Evolutionary conservation across 2,888 invertebrate genomes (phyloP), one percentile per base, ranked within the genome.

Genomic region (Drosophila quinaria): DNA sequence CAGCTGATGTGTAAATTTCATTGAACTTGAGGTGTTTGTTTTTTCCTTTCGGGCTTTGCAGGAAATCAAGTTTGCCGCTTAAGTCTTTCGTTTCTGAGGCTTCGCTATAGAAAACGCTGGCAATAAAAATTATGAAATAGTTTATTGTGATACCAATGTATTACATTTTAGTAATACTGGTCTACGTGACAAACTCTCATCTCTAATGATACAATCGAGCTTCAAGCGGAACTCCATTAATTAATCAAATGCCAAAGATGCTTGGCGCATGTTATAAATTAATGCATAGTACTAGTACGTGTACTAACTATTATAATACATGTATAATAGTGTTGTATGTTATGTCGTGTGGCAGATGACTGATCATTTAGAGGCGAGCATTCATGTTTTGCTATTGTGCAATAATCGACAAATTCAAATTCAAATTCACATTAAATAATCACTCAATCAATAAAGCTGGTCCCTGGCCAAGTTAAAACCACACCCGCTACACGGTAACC

Each of bases 11-110:
- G 47, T 15, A 66, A 49, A 60, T 61, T 61, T 44, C 50, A 67
- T 61, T 61, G 61, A 61, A 55, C 66, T 59, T 60, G 52, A 49
- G 59, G 29, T 19, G 31, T 29, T 44, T 52, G 35, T 35, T 3
- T 9, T 13, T 33, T 17, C 60, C 51, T 62, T 62, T 69, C 19
- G 50, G 31, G 49, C 42, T 56, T 49, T 64, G 68, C 70, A 80
- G 80, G 84, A 81, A 81, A 72, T 78, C 79, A 74, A 70, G 85
- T 87, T 89, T 70, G 87, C 54, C 31, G 75, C 81, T 81, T 84
- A 73, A 85, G 82, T 87, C 75, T 89, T 75, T 89, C 67, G 81
- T 69, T 80, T 65, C 46, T 61, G 41, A 56, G 68, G 74, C 10
- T 60, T 33, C n/a, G 39, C 35, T 64, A 59, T 70, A 82, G 70